A percentile compares a stretch with the other conserved stretches of the same genome.
Conservation (phyloP, 2,797 vertebrate species). For the Merluccius polli region DNA sequence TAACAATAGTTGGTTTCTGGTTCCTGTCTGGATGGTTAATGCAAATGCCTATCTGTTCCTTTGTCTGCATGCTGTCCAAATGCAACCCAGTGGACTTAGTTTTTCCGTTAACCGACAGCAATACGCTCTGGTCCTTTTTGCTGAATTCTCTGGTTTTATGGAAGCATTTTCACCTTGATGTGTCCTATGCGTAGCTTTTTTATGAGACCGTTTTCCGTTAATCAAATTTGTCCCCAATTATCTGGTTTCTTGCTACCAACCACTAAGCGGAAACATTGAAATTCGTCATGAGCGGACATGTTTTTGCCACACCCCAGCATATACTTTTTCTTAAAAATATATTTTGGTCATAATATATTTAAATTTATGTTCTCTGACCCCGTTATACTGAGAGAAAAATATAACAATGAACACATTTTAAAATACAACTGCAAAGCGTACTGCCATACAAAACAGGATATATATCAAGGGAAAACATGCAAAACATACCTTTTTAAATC, state of each 20-base stretch:
- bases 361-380: background rate
- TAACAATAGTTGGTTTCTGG: constrained; percentile 49
- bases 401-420: background rate
- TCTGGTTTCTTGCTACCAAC: constrained; percentile 43
- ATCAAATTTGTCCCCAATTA: constrained; percentile 31
- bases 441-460: constrained; percentile 52
- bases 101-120: constrained; percentile 32
- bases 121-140: constrained; percentile 24
- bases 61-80: constrained; percentile 58
- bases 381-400: background rate
- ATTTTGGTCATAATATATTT: background rate
- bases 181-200: constrained; percentile 16
- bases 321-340: constrained; percentile 23
- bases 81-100: constrained; percentile 48
- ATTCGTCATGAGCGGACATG: constrained; percentile 43
- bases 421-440: constrained; percentile 46
- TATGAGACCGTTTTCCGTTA: constrained; percentile 33
- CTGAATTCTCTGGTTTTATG: constrained; percentile 25
- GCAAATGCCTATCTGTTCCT: constrained; percentile 42
- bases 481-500: constrained; percentile 77
- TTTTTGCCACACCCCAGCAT: constrained; percentile 67
- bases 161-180: constrained; percentile 25
- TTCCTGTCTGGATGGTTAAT: constrained; percentile 30
- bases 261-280: constrained; percentile 57
- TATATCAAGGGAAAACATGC: constrained; percentile 67